Percentiles rank a stretch among this genome's conserved stretches.
Conservation (phyloP, 2,113 vertebrate species). For the Micromys minutus region DNA sequence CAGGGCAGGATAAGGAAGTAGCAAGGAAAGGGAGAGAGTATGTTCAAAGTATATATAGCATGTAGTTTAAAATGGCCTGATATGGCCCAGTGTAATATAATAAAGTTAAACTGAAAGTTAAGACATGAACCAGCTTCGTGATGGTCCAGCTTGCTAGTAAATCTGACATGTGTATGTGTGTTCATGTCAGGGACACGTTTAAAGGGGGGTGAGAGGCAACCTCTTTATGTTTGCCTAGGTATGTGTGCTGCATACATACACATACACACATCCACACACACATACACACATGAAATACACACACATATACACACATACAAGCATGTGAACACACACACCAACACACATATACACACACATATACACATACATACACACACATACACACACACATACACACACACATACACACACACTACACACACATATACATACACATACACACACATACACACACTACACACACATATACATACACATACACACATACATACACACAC, state of each 20-base stretch:
- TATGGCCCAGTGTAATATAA: background rate
- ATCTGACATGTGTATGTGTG: too few species aligned
- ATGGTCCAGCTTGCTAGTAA: background rate
- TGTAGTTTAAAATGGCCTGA: background rate
- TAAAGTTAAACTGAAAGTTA: background rate
- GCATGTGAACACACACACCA: too few species aligned
- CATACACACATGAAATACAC: background rate
- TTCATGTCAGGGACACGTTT: background rate
- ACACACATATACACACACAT: too few species aligned
- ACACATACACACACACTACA: background rate
- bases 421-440: too few species aligned
- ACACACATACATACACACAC: background rate
- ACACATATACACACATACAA: too few species aligned
- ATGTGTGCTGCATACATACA: background rate
- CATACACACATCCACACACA: background rate
- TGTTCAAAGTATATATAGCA: background rate
- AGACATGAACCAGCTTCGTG: background rate
- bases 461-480: too few species aligned
- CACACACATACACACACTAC: too few species aligned
- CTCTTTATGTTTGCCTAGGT: background rate
- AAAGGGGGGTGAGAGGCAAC: too few species aligned
- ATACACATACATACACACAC: too few species aligned
- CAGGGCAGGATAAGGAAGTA: too few species aligned
- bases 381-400: background rate
- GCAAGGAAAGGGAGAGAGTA: background rate